A percentile compares a stretch with the other conserved stretches of the same genome.
Conservation (phyloP, 23 tunicate species). For the Halocynthia aurantium region DNA sequence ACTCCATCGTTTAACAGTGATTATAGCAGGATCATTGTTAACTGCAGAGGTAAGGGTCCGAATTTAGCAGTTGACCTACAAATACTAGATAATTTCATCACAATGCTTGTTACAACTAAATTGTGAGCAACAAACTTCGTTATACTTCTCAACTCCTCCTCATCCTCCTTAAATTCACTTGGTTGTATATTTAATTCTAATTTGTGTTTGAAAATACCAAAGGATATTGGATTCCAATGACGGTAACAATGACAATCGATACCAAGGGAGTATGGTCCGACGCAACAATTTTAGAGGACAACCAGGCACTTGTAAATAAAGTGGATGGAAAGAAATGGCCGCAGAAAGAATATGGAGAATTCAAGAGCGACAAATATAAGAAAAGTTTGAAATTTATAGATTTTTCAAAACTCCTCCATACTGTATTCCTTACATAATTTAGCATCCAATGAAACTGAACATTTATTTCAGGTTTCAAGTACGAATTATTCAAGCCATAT, state of each 20-base stretch:
- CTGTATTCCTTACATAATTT: not conserved
- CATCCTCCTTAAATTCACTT: not conserved
- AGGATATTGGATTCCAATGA: constrained; percentile 50
- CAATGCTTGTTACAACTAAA: too few species aligned
- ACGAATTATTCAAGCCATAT: constrained; percentile 78
- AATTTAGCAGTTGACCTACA: too few species aligned
- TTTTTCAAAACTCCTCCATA: not conserved
- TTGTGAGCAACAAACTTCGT: too few species aligned
- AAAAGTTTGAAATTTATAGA: not conserved
- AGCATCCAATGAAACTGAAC: not conserved
- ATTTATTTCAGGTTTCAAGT: constrained; percentile 54
- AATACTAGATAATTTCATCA: too few species aligned
- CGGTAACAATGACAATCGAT: constrained; percentile 22
- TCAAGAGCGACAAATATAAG: constrained; percentile 18
- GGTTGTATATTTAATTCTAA: not conserved
- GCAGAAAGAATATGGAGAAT: constrained; percentile 37
- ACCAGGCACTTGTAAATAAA: constrained; percentile 36
- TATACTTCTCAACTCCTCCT: not conserved
- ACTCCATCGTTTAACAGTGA: constrained; percentile 51
- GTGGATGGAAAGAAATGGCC: constrained; percentile 62
- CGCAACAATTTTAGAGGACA: constrained; percentile 24
- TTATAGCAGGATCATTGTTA: constrained; percentile 41
- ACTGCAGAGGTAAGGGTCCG: constrained; percentile 71
- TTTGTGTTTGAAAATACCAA: not conserved
- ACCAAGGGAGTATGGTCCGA: constrained; percentile 29